phyloP scores from a whole-genome alignment of 1,140 invertebrate genomes.

The Calliopsis andreniformis region DNA sequence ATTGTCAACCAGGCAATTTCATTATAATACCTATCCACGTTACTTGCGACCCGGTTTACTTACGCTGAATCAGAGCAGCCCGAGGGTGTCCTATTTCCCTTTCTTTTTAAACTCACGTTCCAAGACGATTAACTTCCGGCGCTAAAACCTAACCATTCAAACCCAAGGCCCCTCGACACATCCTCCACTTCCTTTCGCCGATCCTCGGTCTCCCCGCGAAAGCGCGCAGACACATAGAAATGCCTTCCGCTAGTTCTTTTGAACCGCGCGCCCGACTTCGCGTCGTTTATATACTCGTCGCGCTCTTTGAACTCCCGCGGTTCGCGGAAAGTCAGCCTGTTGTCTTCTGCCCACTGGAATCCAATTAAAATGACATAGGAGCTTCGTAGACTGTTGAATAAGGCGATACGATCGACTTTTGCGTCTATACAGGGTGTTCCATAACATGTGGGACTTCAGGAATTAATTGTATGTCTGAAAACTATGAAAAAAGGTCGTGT shows the following conservation, averaged over 20 bases:
- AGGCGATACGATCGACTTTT: background rate
- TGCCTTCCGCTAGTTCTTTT: background rate
- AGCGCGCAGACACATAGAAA: background rate
- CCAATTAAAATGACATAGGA: slow-evolving; percentile 11
- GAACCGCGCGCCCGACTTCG: background rate
- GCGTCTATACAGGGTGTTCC: no score
- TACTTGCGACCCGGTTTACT: slow-evolving; percentile 35
- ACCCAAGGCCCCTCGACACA: slow-evolving; percentile 42
- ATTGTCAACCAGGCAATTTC: no score
- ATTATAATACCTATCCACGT: background rate
- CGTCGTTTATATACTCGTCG: background rate
- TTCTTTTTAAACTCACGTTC: slow-evolving; percentile 55
- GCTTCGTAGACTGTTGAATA: background rate
- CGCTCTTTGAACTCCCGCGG: background rate
- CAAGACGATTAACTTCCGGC: slow-evolving; percentile 62
- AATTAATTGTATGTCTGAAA: no score
- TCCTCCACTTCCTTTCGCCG: slow-evolving; percentile 46
- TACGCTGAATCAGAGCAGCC: slow-evolving; percentile 15
- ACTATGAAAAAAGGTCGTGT: no score
- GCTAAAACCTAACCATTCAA: slow-evolving; percentile 15
- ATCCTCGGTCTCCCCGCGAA: background rate
- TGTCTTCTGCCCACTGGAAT: slow-evolving; percentile 11
- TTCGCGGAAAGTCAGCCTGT: slow-evolving; percentile 21
- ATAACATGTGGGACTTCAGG: no score
- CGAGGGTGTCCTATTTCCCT: slow-evolving; percentile 33